phyloP scores from a whole-genome alignment of 1,140 invertebrate species.

The Muscidifurax raptorellus region DNA sequence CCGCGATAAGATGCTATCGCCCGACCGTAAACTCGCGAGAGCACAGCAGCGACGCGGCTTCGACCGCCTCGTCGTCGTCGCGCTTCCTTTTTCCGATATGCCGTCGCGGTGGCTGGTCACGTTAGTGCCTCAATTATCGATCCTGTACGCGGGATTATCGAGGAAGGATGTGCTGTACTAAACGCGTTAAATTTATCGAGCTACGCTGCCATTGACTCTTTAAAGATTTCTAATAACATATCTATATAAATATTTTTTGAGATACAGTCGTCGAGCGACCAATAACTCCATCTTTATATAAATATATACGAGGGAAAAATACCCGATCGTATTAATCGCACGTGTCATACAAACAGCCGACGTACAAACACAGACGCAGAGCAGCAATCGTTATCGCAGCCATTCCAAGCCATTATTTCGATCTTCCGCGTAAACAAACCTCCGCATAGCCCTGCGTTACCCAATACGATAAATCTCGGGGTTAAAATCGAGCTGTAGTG shows the following conservation, averaged over 20 bases:
- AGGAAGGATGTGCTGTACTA: not conserved
- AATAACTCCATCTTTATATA: no score
- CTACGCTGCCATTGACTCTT: not conserved
- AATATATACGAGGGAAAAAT: no score
- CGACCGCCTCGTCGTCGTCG: not conserved
- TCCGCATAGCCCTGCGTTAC: not conserved
- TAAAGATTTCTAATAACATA: not conserved
- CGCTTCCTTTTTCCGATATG: no score
- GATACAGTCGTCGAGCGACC: no score
- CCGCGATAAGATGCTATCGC: conserved; percentile 30
- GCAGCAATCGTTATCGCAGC: not conserved
- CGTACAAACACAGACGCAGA: not conserved
- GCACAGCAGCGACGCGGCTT: not conserved
- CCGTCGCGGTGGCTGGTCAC: no score
- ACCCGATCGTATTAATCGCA: no score
- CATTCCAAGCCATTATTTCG: conserved; percentile 4
- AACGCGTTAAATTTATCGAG: not conserved
- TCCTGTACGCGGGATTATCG: not conserved
- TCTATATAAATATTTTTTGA: not conserved
- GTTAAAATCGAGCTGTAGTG: not conserved
- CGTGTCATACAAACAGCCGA: not conserved
- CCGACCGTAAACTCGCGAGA: conserved; percentile 13
- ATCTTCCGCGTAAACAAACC: conserved; percentile 10
- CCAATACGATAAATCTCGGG: not conserved
- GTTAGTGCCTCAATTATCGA: not conserved